A percentile compares a stretch with the other conserved stretches of the same genome.
Conservation (phyloP, 2,113 vertebrate genomes). For the Astur gentilis region DNA sequence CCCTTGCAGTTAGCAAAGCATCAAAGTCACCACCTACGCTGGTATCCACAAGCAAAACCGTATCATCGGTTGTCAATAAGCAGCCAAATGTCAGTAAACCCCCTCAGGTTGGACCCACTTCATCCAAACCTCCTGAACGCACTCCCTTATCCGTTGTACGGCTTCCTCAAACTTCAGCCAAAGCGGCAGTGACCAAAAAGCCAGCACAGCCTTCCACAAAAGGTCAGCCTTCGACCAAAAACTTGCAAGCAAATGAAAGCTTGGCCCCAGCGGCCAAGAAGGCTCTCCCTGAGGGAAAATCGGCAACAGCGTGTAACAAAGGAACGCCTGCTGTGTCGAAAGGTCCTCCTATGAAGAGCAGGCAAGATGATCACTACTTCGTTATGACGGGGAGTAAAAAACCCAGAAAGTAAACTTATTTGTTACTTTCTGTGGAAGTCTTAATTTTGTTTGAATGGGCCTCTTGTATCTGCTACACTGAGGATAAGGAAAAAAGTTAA, state of each 20-base stretch:
- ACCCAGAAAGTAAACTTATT: slow-evolving; percentile 66
- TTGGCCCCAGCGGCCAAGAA: neutral
- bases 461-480: neutral
- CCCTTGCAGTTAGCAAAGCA: slow-evolving; percentile 19
- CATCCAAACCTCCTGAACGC: slow-evolving; percentile 46
- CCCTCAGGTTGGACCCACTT: neutral
- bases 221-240: slow-evolving; percentile 27
- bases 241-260: neutral
- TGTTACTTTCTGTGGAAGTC: neutral
- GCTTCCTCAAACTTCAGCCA: slow-evolving; percentile 72
- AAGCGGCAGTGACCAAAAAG: slow-evolving; percentile 1
- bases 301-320: neutral
- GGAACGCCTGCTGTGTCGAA: neutral
- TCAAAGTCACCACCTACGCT: neutral
- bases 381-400: slow-evolving; percentile 87
- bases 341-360: slow-evolving; percentile 62
- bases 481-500: neutral
- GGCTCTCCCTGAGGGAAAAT: neutral
- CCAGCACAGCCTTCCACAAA: neutral
- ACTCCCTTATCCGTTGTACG: slow-evolving; percentile 69
- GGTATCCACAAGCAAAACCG: slow-evolving; percentile 7
- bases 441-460: neutral
- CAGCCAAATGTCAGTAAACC: neutral
- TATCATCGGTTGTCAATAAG: slow-evolving; percentile 17
- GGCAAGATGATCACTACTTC: slow-evolving; percentile 83